phyloP scores from a whole-genome alignment of 1,140 invertebrate species.

The Heliconius himera region DNA sequence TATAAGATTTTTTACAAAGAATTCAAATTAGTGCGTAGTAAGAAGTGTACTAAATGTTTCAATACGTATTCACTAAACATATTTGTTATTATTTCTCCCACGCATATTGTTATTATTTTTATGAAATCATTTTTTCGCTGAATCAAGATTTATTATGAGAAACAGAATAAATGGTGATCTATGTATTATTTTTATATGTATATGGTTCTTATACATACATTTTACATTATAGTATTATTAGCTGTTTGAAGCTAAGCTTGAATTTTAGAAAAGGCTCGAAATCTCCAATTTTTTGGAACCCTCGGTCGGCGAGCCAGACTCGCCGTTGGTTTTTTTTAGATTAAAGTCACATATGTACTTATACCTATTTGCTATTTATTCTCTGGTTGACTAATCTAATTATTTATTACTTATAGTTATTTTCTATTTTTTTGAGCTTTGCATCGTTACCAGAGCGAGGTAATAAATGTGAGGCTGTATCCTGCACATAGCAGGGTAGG shows the following conservation, averaged over 20 bases:
- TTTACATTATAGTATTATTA: background rate
- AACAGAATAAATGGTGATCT: background rate
- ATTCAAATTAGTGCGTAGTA: background rate
- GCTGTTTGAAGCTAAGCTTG: background rate
- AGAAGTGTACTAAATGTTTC: background rate
- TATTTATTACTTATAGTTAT: too few relatives aligned
- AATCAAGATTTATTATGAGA: slow-evolving; percentile 22
- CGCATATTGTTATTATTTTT: slow-evolving; percentile 2
- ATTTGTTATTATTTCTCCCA: slow-evolving; percentile 25
- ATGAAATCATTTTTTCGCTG: background rate
- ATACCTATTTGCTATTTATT: too few relatives aligned
- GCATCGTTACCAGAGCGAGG: too few relatives aligned
- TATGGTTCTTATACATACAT: background rate
- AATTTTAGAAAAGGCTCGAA: too few relatives aligned
- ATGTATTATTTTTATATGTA: background rate
- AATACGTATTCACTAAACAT: background rate
- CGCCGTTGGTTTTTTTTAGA: too few relatives aligned
- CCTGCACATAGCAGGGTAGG: too few relatives aligned
- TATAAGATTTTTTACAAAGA: background rate
- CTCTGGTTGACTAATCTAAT: too few relatives aligned
- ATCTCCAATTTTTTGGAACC: too few relatives aligned
- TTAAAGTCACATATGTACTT: too few relatives aligned
- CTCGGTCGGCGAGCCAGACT: too few relatives aligned
- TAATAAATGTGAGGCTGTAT: too few relatives aligned
- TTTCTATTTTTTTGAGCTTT: too few relatives aligned